Percentiles rank a stretch among this genome's conserved stretches.
These are phyloP conservation scores for Scortum barcoo DNA, from an alignment of 2,113 vertebrate genomes.

Conservation along the genomic window DNA sequence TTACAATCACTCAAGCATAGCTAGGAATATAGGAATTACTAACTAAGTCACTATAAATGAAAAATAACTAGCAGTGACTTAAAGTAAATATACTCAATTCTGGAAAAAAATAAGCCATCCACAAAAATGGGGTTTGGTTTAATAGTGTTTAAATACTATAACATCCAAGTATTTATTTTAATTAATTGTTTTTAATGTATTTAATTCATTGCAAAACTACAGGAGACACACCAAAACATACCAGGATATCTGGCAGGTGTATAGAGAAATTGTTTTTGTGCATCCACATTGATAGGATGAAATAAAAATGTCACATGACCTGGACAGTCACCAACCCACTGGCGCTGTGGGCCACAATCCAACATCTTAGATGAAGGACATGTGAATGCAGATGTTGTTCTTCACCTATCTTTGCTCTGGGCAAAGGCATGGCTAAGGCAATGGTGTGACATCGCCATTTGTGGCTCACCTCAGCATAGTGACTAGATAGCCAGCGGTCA, in stretches of 20 bases:
- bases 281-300: slow-evolving; percentile 4
- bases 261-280: not conserved
- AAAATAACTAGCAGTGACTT: not conserved
- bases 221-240: not conserved
- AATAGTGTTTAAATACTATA: not conserved
- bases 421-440: slow-evolving; percentile 48
- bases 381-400: slow-evolving; percentile 51
- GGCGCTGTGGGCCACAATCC: slow-evolving; percentile 7
- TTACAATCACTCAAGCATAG: not conserved
- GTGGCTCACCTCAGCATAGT: slow-evolving; percentile 40
- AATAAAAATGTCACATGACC: slow-evolving; percentile 13
- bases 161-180: not conserved
- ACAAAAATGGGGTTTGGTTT: no score
- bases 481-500: slow-evolving; percentile 45
- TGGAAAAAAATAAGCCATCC: no score
- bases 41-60: not conserved
- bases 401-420: slow-evolving; percentile 41
- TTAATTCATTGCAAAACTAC: not conserved
- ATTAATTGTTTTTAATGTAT: no score
- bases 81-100: not conserved
- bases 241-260: not conserved
- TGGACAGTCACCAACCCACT: slow-evolving; percentile 10
- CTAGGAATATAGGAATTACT: not conserved
- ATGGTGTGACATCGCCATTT: slow-evolving; percentile 26
- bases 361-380: slow-evolving; percentile 52